Conservation (phyloP, 1,140 invertebrate genomes). For the Drosophila auraria region DNA sequence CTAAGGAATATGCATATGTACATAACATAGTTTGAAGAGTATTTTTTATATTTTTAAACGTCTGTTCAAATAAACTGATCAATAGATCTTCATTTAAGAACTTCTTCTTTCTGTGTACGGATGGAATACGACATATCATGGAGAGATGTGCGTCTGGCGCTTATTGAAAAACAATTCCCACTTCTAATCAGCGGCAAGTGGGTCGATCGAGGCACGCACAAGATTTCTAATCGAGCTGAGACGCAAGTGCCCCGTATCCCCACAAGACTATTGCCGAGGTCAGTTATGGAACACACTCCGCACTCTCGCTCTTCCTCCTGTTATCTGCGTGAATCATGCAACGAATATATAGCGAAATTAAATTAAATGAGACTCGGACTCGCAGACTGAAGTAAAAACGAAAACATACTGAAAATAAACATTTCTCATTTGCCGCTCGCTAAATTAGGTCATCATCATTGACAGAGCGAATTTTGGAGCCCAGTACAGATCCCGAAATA, state of each 20-base stretch:
- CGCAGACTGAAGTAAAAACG: slow-evolving; percentile 28
- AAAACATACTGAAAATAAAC: slow-evolving; percentile 41
- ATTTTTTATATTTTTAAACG: no score
- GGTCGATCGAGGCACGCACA: slow-evolving; percentile 52
- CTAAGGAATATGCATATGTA: no score
- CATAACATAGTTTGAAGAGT: no score
- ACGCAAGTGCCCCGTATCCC: slow-evolving; percentile 3
- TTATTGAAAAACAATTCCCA: slow-evolving; percentile 68
- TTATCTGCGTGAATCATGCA: slow-evolving; percentile 51
- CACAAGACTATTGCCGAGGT: slow-evolving; percentile 65
- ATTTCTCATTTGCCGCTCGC: slow-evolving; percentile 16
- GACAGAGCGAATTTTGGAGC: slow-evolving; percentile 42
- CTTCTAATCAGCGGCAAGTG: slow-evolving; percentile 66
- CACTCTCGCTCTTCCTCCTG: neutral
- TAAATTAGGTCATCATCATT: slow-evolving; percentile 72
- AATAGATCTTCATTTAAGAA: slow-evolving; percentile 5
- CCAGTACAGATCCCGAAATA: slow-evolving; percentile 46
- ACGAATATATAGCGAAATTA: slow-evolving; percentile 20
- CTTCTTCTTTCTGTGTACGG: slow-evolving; percentile 1
- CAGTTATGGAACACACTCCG: slow-evolving; percentile 49
- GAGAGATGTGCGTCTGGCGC: slow-evolving; percentile 14
- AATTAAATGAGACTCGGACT: slow-evolving; percentile 30
- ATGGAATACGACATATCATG: slow-evolving; percentile 5
- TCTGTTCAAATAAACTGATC: neutral
- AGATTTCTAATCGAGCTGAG: slow-evolving; percentile 56